Evolutionary conservation across 53 echinoderm and acorn worm species (phyloP).

Genomic region (Apostichopus leukothele): DNA sequence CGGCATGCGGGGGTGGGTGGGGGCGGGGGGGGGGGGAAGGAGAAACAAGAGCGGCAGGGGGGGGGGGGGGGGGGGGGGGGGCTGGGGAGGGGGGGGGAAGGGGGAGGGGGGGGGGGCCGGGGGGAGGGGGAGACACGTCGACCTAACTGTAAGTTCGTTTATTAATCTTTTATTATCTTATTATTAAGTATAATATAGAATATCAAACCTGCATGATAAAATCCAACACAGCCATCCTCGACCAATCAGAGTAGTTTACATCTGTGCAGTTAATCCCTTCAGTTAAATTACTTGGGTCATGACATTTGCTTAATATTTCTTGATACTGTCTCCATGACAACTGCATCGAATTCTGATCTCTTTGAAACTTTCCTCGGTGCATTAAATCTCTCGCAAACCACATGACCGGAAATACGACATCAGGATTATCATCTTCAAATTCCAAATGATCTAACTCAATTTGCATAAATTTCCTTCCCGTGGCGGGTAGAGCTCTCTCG

Average conservation of each 20-base stretch:
- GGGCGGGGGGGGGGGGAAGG: no score
- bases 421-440: background rate
- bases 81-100: no score
- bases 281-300: background rate
- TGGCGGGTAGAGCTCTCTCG: conserved; percentile 11
- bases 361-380: conserved; percentile 32
- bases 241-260: conserved; percentile 36
- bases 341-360: conserved; percentile 37
- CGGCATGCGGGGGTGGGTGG: no score
- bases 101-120: no score
- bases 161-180: no score
- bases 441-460: background rate
- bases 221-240: conserved; percentile 43
- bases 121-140: no score
- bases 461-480: background rate
- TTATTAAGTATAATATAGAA: no score
- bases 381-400: conserved; percentile 31
- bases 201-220: conserved; percentile 45
- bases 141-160: no score
- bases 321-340: conserved; percentile 40
- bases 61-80: no score
- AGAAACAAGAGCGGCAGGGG: no score
- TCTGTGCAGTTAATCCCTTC: background rate
- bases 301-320: conserved; percentile 10
- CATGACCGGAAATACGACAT: conserved; percentile 13